Percentiles rank a stretch among this genome's conserved stretches.
These are phyloP conservation scores for Lagodon rhomboides DNA, from an alignment of 2,797 vertebrate genomes.

Conservation along the genomic window DNA sequence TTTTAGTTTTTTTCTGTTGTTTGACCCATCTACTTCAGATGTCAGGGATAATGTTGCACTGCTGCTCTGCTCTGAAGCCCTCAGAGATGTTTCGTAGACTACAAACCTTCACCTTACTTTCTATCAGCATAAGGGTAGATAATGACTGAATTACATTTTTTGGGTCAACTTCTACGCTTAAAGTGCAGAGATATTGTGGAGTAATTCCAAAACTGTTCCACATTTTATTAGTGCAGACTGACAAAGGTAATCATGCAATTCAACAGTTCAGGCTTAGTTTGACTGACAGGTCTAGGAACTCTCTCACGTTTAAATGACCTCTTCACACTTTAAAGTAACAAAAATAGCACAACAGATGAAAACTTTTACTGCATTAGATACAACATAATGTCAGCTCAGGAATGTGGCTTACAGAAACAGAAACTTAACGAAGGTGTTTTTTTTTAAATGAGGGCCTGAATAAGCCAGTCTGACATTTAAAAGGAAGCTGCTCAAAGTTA, in stretches of 20 bases:
- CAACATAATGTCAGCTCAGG: background rate
- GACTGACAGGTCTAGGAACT: background rate
- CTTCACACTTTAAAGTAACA: background rate
- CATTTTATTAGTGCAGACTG: background rate
- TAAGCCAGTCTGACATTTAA: constrained; percentile 11
- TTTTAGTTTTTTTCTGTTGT: no score
- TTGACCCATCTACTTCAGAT: no score
- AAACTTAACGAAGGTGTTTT: background rate
- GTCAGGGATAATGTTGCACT: no score
- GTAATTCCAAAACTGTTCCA: no score
- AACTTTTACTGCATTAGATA: background rate
- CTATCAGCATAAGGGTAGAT: no score
- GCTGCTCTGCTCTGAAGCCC: no score
- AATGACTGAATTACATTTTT: no score
- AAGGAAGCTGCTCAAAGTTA: constrained; percentile 5
- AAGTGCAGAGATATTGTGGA: background rate
- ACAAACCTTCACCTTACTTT: no score
- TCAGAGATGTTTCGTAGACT: no score
- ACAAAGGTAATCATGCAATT: background rate
- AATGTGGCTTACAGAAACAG: background rate
- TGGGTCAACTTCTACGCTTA: no score
- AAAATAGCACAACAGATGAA: background rate
- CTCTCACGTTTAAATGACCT: background rate
- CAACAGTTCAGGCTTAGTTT: background rate
- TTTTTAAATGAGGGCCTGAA: constrained; percentile 1